phyloP scores from a whole-genome alignment of 2,888 invertebrate genomes.

The Anarsia innoxiella region DNA sequence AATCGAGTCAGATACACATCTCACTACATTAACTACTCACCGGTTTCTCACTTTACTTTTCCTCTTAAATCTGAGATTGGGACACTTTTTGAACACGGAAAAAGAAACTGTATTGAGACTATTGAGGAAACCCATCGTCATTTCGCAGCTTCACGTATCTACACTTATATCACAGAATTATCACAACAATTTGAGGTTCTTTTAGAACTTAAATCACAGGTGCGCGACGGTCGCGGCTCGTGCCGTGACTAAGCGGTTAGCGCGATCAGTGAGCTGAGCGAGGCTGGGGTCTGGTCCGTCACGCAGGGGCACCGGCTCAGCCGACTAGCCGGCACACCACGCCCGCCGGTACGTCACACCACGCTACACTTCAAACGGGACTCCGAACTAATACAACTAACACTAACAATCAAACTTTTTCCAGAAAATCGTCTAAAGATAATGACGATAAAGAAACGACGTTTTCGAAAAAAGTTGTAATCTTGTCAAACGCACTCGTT shows the following conservation, averaged over 20 bases:
- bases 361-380: too few species aligned
- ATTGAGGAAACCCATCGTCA: constrained; percentile 51
- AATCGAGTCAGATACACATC: neutral
- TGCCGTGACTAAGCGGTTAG: constrained; percentile 53
- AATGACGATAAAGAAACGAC: too few species aligned
- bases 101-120: constrained; percentile 48
- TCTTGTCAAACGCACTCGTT: too few species aligned
- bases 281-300: neutral
- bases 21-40: too few species aligned
- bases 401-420: too few species aligned
- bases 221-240: constrained; percentile 39
- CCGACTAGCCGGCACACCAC: neutral
- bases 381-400: too few species aligned
- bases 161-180: constrained; percentile 47
- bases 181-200: constrained; percentile 28
- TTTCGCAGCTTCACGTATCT: too few species aligned
- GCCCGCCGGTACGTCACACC: constrained; percentile 9
- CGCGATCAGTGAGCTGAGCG: constrained; percentile 24
- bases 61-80: constrained; percentile 48
- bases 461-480: too few species aligned
- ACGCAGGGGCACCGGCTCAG: neutral
- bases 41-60: constrained; percentile 35
- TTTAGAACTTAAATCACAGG: too few species aligned
- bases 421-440: too few species aligned
- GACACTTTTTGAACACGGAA: constrained; percentile 63